phyloP scores from a whole-genome alignment of 1,140 invertebrate species.

The Brachystomella parvula region DNA sequence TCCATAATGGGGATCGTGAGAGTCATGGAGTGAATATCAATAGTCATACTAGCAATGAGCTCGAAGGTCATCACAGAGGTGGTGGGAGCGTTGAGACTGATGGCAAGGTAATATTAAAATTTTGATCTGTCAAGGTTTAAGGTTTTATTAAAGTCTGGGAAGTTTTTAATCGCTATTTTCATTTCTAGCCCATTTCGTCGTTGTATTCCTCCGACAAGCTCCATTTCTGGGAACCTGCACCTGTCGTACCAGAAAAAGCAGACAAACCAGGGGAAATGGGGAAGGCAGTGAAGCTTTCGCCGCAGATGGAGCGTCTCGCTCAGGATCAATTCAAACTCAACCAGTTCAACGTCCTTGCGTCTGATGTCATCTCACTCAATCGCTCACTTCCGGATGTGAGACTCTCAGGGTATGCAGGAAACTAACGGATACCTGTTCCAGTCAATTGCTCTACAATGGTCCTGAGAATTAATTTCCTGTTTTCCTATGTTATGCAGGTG shows the following conservation, averaged over 20 bases:
- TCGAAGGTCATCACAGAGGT: conserved; percentile 15
- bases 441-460: not conserved
- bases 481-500: conserved; percentile 54
- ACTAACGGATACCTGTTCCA: not conserved
- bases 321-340: conserved; percentile 95
- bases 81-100: conserved; percentile 5
- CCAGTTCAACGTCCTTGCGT: conserved; percentile 96
- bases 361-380: conserved; percentile 95
- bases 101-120: conserved; percentile 10
- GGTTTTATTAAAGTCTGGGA: not conserved
- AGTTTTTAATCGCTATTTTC: not conserved
- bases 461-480: no score
- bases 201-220: conserved; percentile 45
- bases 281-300: conserved; percentile 74
- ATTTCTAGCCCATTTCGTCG: conserved; percentile 4
- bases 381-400: conserved; percentile 89
- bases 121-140: not conserved
- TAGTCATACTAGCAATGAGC: conserved; percentile 24
- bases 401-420: conserved; percentile 66
- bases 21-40: conserved; percentile 10
- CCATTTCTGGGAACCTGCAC: conserved; percentile 63
- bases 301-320: conserved; percentile 73
- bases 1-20: conserved; percentile 32
- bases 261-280: conserved; percentile 80
- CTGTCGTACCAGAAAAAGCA: conserved; percentile 56